Percentiles rank a stretch among this genome's conserved stretches.
These are phyloP conservation scores for Sitophilus oryzae DNA, from an alignment of 1,140 invertebrate species.

Conservation along the genomic window DNA sequence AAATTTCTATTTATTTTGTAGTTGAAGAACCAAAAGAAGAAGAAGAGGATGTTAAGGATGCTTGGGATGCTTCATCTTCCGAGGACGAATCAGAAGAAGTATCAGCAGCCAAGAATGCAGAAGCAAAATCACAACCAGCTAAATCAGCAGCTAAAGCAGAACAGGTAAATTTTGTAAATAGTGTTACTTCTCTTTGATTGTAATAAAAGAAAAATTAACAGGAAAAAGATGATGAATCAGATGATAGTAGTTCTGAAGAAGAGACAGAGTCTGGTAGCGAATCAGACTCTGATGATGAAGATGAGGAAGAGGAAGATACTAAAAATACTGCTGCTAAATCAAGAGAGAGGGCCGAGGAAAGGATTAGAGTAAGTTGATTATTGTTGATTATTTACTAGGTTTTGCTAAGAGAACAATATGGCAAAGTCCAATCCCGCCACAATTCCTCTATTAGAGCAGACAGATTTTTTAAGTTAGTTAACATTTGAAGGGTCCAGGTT, in stretches of 20 bases:
- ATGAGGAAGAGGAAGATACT: conserved; percentile 48
- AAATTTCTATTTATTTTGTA: conserved; percentile 44
- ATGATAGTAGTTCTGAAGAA: conserved; percentile 52
- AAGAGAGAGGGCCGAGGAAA: conserved; percentile 55
- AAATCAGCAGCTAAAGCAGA: not conserved
- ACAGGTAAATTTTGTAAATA: not conserved
- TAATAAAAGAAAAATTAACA: not conserved
- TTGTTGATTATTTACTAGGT: too few relatives aligned
- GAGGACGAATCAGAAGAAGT: conserved; percentile 55
- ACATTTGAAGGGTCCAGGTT: too few relatives aligned
- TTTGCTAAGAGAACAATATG: not conserved
- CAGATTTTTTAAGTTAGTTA: too few relatives aligned
- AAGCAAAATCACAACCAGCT: not conserved
- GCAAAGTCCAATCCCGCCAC: too few relatives aligned
- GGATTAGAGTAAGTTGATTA: conserved; percentile 67
- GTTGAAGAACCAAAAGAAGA: conserved; percentile 37
- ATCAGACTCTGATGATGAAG: conserved; percentile 39
- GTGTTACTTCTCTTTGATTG: not conserved
- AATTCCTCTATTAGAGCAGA: too few relatives aligned
- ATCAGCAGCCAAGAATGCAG: conserved; percentile 20
- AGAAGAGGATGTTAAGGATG: conserved; percentile 64
- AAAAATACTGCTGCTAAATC: conserved; percentile 60
- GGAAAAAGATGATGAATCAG: conserved; percentile 30
- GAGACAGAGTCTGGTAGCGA: conserved; percentile 46
- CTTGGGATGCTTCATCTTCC: conserved; percentile 74